Evolutionary conservation across 1,140 invertebrate genomes (phyloP), one percentile per base, ranked within the genome.

Genomic region (Glomeris maerens): DNA sequence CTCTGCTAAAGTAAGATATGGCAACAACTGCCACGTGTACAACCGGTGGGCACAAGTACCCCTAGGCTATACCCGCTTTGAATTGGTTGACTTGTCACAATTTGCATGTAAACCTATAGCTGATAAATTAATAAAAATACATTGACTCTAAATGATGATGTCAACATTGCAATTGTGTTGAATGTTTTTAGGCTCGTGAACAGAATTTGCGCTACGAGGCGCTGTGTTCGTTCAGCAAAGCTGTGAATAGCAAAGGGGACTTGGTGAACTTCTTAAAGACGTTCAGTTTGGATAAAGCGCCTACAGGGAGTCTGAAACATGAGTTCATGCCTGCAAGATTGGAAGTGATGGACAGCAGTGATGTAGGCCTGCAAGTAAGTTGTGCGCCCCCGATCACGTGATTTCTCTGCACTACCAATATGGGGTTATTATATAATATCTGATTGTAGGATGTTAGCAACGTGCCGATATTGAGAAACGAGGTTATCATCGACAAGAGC

Each of bases 401-500:
- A n/a, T n/a, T n/a, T n/a, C 31, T 26, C 3, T 39, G 4, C 17
- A 14, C 5, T 46, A 27, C 20, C 17, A 21, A 39, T 42, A 20
- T 47, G 14, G 36, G n/a, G 13, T n/a, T 26, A 7, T 55, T 29
- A 29, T n/a, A 2, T 46, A 2, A 27, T 31, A 50, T 38, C 40
- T 17, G 31, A 10, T 50, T 49, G 14, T n/a, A 60, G 54, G 52
- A 57, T 25, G 27, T 52, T 26, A 5, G 23, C 55, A 71, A 74
- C 63, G 75, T 77, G 31, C 80, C 81, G 2, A 66, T 79, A 7
- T 64, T 91, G 50, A 79, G 80, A 58, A 83, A 91, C 57, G 87
- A 91, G 65, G 69, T 95, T 57, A 78, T 92, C 36, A 72, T 83
- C 52, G 84, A 89, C 61, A 71, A 81, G 21, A 74, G 84, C 59